These are phyloP conservation scores for Orchestes rusci DNA, from an alignment of 2,888 invertebrate genomes.

Conservation along the genomic window DNA sequence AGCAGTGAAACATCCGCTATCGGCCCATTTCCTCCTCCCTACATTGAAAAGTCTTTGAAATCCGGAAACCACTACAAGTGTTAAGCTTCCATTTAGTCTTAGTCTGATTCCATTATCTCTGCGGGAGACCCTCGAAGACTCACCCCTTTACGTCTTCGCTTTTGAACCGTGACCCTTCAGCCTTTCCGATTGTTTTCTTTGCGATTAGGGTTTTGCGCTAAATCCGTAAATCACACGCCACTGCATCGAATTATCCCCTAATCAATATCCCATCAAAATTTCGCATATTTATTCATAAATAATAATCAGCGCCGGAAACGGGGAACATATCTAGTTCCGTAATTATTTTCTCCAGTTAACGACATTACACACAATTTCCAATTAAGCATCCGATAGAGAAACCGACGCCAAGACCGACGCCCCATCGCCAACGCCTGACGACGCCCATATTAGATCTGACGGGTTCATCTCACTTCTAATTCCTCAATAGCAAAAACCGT, in stretches of 20 bases:
- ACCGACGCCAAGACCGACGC: too few relatives aligned
- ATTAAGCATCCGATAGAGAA: constrained; percentile 11
- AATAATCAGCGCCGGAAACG: constrained; percentile 6
- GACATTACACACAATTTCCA: constrained; percentile 13
- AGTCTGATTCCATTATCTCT: constrained; percentile 46
- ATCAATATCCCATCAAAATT: constrained; percentile 13
- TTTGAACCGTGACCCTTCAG: constrained; percentile 10
- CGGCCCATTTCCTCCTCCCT: too few relatives aligned
- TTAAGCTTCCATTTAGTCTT: constrained; percentile 46
- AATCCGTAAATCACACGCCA: too few relatives aligned
- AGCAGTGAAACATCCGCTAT: too few relatives aligned
- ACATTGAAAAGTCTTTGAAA: constrained; percentile 36
- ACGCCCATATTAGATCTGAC: constrained; percentile 4
- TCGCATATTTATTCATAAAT: constrained; percentile 12
- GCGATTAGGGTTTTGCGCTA: constrained; percentile 12
- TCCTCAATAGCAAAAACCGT: too few relatives aligned
- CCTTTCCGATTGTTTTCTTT: constrained; percentile 22
- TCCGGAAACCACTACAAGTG: constrained; percentile 45
- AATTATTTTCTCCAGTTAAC: constrained; percentile 14
- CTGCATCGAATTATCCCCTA: background rate
- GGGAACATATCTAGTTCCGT: constrained; percentile 5
- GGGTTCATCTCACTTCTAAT: too few relatives aligned
- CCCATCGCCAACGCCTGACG: too few relatives aligned
- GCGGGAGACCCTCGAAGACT: constrained; percentile 38
- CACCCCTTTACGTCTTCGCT: constrained; percentile 35